Base-by-base conservation (phyloP, 2,113 vertebrate genomes). In the Brachypodius melanocephalos region DNA sequence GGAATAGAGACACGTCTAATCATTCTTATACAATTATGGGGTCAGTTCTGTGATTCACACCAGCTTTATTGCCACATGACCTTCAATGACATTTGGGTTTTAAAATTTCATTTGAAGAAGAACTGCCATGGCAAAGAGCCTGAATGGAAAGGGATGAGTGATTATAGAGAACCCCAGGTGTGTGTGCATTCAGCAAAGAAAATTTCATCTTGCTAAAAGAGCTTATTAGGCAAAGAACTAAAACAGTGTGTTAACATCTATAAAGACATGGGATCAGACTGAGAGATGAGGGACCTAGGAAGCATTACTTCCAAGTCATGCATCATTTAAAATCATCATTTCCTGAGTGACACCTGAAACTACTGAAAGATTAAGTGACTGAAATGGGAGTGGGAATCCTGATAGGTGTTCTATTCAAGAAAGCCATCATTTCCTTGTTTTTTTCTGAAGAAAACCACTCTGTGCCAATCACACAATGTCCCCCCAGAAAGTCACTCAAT, bases 11-110 rank as follows among this genome's bases (percentile, higher is more conserved):
- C 15, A 21, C 0, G 0, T 32, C 81, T 71, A n/a, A 71, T 74
- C 2, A 1, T 74, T 69, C 81, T 59, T 49, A 16, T 21, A 48
- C 17, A 24, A 55, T 38, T 66, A 52, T 43, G 59, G 29, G 54
- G 88, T 86, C 67, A 24, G 32, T 58, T 66, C 76, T 40, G 25
- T 73, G 78, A 82, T 26, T 76, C 63, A 55, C 34, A 80, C 10
- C 46, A 55, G 12, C 66, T 88, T 74, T 59, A 80, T 38, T 86
- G 63, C 67, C 80, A 66, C 63, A 25, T 80, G 88, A 94, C 90
- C 85, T 92, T 95, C 85, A 79, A 28, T 49, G 81, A 76, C 72
- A 92, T 93, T 92, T 94, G 36, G 13, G 59, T 54, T 94, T 86
- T 73, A 14, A 89, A 91, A 83, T 79, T 88, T 91, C 57, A 76